Evolutionary conservation across 2,888 invertebrate genomes (phyloP).

Genomic region (Corythucha ciliata): DNA sequence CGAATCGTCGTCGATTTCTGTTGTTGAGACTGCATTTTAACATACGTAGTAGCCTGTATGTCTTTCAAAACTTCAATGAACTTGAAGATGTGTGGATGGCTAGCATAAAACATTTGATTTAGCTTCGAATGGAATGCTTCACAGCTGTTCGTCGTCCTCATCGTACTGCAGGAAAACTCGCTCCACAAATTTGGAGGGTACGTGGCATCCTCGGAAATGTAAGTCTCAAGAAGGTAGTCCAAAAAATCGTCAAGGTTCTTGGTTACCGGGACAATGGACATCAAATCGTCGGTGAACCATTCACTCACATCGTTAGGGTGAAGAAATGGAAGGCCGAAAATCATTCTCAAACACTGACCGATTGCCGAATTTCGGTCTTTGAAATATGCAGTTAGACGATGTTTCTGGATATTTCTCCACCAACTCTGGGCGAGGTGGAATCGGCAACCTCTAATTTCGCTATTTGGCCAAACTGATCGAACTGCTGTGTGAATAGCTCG

Average conservation of each 20-base stretch:
- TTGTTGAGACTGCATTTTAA: constrained; percentile 3
- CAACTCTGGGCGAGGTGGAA: neutral
- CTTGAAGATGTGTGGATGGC: constrained; percentile 13
- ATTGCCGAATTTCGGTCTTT: neutral
- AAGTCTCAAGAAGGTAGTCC: neutral
- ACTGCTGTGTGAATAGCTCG: neutral
- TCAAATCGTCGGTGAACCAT: neutral
- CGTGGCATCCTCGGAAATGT: neutral
- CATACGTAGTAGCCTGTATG: neutral
- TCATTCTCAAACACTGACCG: constrained; percentile 6
- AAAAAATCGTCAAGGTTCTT: constrained; percentile 1
- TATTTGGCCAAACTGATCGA: neutral
- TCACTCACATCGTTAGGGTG: neutral
- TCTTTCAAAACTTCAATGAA: constrained; percentile 9
- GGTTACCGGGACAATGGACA: neutral
- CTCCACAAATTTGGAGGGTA: constrained; percentile 5
- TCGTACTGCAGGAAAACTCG: constrained; percentile 1
- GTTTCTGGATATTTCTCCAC: neutral
- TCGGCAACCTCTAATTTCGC: neutral
- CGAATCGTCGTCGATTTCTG: neutral
- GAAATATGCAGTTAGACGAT: too few species aligned
- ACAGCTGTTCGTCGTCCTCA: constrained; percentile 6
- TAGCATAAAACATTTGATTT: too few species aligned
- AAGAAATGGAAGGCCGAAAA: constrained; percentile 10
- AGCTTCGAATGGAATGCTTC: neutral